phyloP scores from a whole-genome alignment of 2,797 vertebrate genomes.

The Jordanella pulchra region DNA sequence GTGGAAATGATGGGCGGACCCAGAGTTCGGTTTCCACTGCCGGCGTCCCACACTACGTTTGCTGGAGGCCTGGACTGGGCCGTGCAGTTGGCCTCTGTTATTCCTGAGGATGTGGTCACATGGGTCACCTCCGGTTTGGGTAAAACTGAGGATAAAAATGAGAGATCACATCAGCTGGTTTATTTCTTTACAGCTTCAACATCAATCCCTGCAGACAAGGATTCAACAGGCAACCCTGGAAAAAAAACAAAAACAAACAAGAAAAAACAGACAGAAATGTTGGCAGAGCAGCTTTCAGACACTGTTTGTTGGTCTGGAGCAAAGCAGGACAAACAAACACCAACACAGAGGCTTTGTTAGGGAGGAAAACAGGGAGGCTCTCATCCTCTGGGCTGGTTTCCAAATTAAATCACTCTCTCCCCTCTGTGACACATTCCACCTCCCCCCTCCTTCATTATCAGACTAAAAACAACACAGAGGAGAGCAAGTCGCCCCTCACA shows the following conservation, averaged over 20 bases:
- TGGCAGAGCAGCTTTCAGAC: slow-evolving; percentile 46
- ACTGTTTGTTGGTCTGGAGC: slow-evolving; percentile 37
- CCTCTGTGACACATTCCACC: slow-evolving; percentile 26
- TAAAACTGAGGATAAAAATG: slow-evolving; percentile 64
- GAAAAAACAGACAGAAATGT: slow-evolving; percentile 50
- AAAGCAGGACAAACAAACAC: slow-evolving; percentile 10
- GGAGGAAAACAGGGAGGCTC: slow-evolving; percentile 66
- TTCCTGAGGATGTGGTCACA: slow-evolving; percentile 45
- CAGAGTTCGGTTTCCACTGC: slow-evolving; percentile 68
- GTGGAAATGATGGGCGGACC: slow-evolving; percentile 57
- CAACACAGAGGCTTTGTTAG: slow-evolving; percentile 60
- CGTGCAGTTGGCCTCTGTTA: slow-evolving; percentile 81
- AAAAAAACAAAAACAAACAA: too few relatives aligned
- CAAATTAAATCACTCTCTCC: slow-evolving; percentile 58
- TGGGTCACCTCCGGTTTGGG: slow-evolving; percentile 75
- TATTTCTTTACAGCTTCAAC: background rate
- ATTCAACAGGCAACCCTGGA: slow-evolving; percentile 7
- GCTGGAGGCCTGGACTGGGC: slow-evolving; percentile 73
- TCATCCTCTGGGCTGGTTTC: slow-evolving; percentile 52
- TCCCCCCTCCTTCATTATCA: slow-evolving; percentile 41
- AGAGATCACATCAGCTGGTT: background rate
- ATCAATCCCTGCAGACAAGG: slow-evolving; percentile 12
- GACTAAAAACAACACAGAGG: slow-evolving; percentile 2
- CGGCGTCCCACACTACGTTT: slow-evolving; percentile 71
- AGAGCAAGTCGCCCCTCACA: slow-evolving; percentile 7